Base-by-base conservation (phyloP, 1,140 invertebrate species). In the Tetraneura akinire region DNA sequence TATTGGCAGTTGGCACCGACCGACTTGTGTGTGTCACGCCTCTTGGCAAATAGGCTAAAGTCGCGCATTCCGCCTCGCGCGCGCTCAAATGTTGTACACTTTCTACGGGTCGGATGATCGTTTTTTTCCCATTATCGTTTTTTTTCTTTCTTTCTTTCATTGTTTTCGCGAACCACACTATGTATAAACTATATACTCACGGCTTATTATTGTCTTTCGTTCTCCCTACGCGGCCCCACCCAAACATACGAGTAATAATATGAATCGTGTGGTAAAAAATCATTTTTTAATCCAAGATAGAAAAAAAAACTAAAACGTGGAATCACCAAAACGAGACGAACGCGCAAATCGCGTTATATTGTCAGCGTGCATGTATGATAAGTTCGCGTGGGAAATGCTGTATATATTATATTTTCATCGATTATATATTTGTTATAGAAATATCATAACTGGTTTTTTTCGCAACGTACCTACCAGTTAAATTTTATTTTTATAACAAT, bases 1-100 rank as follows among this genome's bases (percentile, higher is more conserved):
- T n/a, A n/a, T n/a, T n/a, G n/a, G n/a, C n/a, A n/a, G n/a, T 71
- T 71, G 47, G 47, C n/a, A 55, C 71, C 53, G 51, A 57, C 73
- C 73, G 73, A 76, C 73, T 42, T 71, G 21, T 45, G 55, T 26
- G 55, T 78, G 74, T 78, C 74, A 78, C 74, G 74, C 74, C 74
- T 78, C 55, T 78, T 78, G 16, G 74, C 55, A 78, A 78, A 78
- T 78, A 78, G 74, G 74, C 74, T 78, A 78, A 62, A 78, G 74
- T 78, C 74, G 55, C 64, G 10, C 68, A 71, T 71, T 71, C 68
- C 68, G 14, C 42, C 55, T 37, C 21, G 71, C 55, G 55, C 21
- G 71, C 51, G 53, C 53, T 16, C n/a, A 51, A 51, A 71, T 26
- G 66, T 29, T 16, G 42, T 21, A 55, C 37, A 78, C 55, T 78